Percentiles rank a stretch among this genome's conserved stretches.
Conservation (phyloP, 2,797 vertebrate genomes). For the Pterois miles region DNA sequence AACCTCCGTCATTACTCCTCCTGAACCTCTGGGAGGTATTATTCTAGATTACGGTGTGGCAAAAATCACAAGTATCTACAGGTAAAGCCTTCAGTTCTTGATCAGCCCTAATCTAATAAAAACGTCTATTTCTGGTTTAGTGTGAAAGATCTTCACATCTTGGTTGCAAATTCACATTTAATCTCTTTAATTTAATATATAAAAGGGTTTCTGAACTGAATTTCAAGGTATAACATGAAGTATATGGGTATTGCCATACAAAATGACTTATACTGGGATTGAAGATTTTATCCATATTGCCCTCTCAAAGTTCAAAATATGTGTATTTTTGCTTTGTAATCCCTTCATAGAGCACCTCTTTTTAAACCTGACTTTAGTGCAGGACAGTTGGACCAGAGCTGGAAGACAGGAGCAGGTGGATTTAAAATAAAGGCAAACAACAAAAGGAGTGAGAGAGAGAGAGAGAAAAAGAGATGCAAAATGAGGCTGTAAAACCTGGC, state of each 20-base stretch:
- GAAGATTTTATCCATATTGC: background rate
- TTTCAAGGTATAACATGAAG: background rate
- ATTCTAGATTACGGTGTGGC: background rate
- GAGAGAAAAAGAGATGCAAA: background rate
- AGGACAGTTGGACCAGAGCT: background rate
- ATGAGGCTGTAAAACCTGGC: constrained; percentile 22
- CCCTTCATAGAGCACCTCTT: background rate
- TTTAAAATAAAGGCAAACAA: background rate
- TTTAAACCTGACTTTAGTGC: background rate
- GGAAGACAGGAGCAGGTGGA: background rate
- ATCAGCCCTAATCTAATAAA: background rate
- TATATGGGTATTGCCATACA: background rate
- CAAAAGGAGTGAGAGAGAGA: background rate
- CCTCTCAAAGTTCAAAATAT: too few relatives aligned
- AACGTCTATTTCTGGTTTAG: background rate
- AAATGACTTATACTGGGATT: background rate
- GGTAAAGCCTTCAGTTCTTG: background rate
- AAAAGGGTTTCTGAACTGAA: too few relatives aligned
- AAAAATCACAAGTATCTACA: background rate
- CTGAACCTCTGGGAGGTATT: background rate
- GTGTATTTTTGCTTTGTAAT: background rate
- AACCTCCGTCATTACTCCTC: background rate
- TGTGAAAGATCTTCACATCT: background rate
- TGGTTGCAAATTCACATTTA: background rate
- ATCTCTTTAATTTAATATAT: too few relatives aligned